A percentile compares a stretch with the other conserved stretches of the same genome.
Conservation (phyloP, 2,888 invertebrate genomes). For the Caenorhabditis virilis region DNA sequence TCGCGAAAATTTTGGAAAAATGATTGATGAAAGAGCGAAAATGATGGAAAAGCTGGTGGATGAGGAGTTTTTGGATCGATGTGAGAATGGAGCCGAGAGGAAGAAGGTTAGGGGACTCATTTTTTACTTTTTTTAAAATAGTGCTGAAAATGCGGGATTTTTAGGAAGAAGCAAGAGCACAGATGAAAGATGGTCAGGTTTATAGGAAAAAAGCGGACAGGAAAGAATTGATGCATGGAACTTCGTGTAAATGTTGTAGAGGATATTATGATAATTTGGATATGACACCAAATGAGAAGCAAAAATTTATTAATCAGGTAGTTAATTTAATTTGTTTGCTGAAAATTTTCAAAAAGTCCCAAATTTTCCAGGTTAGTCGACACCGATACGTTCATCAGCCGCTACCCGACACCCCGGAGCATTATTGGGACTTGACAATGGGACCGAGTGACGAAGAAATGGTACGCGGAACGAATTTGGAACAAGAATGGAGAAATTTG, state of each 20-base stretch:
- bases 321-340: background rate
- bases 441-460: slow-evolving; percentile 5
- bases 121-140: background rate
- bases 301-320: slow-evolving; percentile 51
- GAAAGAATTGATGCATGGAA: slow-evolving; percentile 45
- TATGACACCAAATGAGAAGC: slow-evolving; percentile 39
- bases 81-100: slow-evolving; percentile 18
- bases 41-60: slow-evolving; percentile 22
- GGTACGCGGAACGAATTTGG: too few relatives aligned
- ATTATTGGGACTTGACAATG: slow-evolving; percentile 54
- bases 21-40: slow-evolving; percentile 14
- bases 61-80: slow-evolving; percentile 9
- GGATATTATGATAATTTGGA: slow-evolving; percentile 55
- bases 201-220: slow-evolving; percentile 19
- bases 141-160: background rate
- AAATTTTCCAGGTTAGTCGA: slow-evolving; percentile 42
- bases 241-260: slow-evolving; percentile 51
- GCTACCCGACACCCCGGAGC: slow-evolving; percentile 51
- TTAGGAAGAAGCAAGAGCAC: background rate
- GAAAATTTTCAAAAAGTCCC: background rate
- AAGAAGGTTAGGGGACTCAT: background rate
- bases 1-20: too few relatives aligned
- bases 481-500: too few relatives aligned
- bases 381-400: slow-evolving; percentile 52
- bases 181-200: slow-evolving; percentile 25